phyloP scores from a whole-genome alignment of 2,888 invertebrate species.

The Stegana nigrithorax region DNA sequence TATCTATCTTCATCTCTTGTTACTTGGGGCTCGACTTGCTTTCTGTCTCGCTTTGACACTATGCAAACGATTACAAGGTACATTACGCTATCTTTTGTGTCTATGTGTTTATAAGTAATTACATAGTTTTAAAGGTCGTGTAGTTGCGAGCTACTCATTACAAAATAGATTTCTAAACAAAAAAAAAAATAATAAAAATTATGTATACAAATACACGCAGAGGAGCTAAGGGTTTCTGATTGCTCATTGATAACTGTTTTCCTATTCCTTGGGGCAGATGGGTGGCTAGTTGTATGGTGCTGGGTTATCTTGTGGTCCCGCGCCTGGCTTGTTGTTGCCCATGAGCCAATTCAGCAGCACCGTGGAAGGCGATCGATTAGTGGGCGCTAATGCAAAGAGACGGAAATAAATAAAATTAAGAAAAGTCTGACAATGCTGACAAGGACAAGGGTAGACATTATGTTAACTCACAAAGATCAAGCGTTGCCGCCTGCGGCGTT shows the following conservation, averaged over 20 bases:
- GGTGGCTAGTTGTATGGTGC: not conserved
- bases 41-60: not conserved
- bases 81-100: not conserved
- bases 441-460: not conserved
- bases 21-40: no score
- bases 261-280: not conserved
- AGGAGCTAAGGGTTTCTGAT: no score
- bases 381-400: constrained; percentile 74
- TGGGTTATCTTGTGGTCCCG: no score
- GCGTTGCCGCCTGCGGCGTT: constrained; percentile 75
- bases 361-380: constrained; percentile 83
- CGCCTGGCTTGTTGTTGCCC: constrained; percentile 71
- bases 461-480: constrained; percentile 75
- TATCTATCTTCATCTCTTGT: no score
- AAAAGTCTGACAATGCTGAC: not conserved
- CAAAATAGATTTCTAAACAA: no score
- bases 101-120: not conserved
- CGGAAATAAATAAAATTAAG: constrained; percentile 15
- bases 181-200: not conserved
- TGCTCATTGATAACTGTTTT: no score
- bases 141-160: not conserved
- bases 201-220: not conserved
- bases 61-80: constrained; percentile 1
- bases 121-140: not conserved
- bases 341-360: constrained; percentile 85